These are phyloP conservation scores for Eurosta solidaginis DNA, from an alignment of 1,140 invertebrate species.

Conservation along the genomic window DNA sequence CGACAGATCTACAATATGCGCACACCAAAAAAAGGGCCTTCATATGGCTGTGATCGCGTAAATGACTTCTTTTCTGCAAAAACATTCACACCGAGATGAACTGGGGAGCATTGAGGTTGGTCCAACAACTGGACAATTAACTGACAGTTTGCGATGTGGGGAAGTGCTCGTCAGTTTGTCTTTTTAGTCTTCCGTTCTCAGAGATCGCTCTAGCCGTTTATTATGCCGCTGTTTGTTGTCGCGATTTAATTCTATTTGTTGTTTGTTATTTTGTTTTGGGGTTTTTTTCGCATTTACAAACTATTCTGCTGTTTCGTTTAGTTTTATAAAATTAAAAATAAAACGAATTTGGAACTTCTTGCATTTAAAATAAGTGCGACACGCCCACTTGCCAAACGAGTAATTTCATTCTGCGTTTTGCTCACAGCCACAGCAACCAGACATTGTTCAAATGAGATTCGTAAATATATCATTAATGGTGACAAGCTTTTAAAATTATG, in stretches of 20 bases:
- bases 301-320: background rate
- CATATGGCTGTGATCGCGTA: background rate
- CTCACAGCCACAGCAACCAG: background rate
- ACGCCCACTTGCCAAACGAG: conserved; percentile 31
- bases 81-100: background rate
- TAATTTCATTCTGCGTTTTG: background rate
- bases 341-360: conserved; percentile 29
- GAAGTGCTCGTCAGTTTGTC: background rate
- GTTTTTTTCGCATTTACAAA: background rate
- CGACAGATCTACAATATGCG: background rate
- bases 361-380: conserved; percentile 23
- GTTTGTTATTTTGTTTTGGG: too few relatives aligned
- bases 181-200: background rate
- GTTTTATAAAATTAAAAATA: background rate
- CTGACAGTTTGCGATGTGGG: conserved; percentile 4
- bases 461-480: background rate
- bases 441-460: background rate
- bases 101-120: conserved; percentile 6
- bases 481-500: conserved; percentile 12
- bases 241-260: background rate
- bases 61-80: conserved; percentile 28
- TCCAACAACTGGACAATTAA: background rate
- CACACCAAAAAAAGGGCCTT: background rate
- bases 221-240: background rate
- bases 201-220: background rate